phyloP scores from a whole-genome alignment of 2,113 vertebrate species.

The Eurypyga helias region DNA sequence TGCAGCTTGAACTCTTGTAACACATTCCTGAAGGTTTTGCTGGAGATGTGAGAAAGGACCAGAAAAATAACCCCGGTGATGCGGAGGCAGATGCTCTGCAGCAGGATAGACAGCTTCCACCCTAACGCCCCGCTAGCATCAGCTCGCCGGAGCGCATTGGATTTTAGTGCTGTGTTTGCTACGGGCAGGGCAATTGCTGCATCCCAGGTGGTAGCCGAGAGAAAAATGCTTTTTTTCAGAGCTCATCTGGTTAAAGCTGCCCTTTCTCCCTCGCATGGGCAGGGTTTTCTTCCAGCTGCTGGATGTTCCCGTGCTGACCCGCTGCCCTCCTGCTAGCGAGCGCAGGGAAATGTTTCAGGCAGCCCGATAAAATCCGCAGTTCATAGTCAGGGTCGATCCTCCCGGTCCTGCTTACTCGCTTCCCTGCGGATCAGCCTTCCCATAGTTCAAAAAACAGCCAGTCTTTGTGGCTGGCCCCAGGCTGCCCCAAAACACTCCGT shows the following conservation, averaged over 20 bases:
- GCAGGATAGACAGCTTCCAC: not conserved
- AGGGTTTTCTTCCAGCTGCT: not conserved
- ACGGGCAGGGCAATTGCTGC: not conserved
- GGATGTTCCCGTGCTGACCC: not conserved
- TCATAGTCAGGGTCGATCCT: not conserved
- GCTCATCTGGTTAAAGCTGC: not conserved
- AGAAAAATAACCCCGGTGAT: not conserved
- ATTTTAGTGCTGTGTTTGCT: not conserved
- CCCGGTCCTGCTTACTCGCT: not conserved
- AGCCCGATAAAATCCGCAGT: not conserved
- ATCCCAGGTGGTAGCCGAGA: not conserved
- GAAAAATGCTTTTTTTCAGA: accelerated
- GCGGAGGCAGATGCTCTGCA: not conserved
- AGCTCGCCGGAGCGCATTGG: not conserved
- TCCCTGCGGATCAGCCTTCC: not conserved
- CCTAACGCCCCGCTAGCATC: not conserved
- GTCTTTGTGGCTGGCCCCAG: not conserved
- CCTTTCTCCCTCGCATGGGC: accelerated
- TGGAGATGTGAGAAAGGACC: not conserved
- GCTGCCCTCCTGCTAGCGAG: not conserved
- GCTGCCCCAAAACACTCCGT: accelerated
- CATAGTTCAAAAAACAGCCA: accelerated
- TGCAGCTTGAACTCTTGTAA: not conserved
- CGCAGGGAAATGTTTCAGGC: not conserved
- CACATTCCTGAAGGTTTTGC: not conserved